Conservation (phyloP, 2,888 invertebrate genomes). For the Latrodectus elegans region DNA sequence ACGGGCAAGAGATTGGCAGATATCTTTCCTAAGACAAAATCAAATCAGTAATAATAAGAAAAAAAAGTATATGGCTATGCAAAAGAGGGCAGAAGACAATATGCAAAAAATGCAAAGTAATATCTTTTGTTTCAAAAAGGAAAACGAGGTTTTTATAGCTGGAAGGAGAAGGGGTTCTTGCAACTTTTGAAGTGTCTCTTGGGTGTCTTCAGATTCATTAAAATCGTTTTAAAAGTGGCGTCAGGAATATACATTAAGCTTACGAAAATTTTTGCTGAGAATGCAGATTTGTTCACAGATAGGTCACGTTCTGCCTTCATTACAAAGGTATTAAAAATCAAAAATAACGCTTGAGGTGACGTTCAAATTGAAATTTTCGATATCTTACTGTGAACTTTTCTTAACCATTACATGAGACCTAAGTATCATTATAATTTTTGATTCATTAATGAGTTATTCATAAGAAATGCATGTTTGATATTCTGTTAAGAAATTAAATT, state of each 20-base stretch:
- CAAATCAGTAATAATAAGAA: background rate
- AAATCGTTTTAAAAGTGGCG: constrained; percentile 33
- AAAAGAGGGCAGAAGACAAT: background rate
- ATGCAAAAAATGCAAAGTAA: constrained; percentile 11
- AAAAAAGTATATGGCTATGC: background rate
- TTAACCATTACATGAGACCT: too few species aligned
- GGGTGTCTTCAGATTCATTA: constrained; percentile 40
- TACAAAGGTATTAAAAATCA: constrained; percentile 14
- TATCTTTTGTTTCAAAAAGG: constrained; percentile 21
- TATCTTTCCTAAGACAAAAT: background rate
- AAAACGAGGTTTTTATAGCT: constrained; percentile 9
- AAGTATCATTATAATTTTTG: too few species aligned
- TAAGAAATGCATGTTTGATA: too few species aligned
- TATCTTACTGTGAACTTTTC: background rate
- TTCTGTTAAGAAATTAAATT: too few species aligned
- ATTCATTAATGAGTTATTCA: too few species aligned
- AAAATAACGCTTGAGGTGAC: background rate
- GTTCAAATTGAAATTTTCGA: background rate
- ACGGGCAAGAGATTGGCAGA: background rate
- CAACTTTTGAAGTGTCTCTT: constrained; percentile 14
- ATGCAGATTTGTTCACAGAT: constrained; percentile 38
- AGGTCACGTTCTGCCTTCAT: constrained; percentile 38
- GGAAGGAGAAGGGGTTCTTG: background rate
- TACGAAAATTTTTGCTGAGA: constrained; percentile 35
- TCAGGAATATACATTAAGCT: constrained; percentile 10